Evolutionary conservation across 2,113 vertebrate species (phyloP).

Genomic region (Pica pica): DNA sequence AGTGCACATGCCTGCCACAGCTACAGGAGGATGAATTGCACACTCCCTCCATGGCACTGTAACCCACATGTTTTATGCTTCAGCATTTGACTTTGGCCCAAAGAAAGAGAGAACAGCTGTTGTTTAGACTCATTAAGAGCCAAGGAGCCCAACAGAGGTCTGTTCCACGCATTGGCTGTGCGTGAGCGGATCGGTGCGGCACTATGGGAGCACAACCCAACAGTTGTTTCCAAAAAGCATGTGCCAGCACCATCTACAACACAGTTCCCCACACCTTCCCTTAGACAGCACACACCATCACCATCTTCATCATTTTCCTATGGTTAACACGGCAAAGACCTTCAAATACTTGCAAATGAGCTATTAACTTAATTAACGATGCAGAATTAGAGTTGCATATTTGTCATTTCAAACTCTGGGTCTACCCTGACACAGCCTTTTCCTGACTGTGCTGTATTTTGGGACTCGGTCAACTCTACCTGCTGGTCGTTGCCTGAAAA

Average conservation of each 20-base stretch:
- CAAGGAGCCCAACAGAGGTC: conserved; percentile 37
- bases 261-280: not conserved
- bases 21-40: not conserved
- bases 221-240: not conserved
- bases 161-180: not conserved
- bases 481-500: conserved; percentile 38
- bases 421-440: not conserved
- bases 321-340: not conserved
- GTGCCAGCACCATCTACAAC: not conserved
- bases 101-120: conserved; percentile 39
- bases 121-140: conserved; percentile 47
- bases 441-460: not conserved
- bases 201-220: not conserved
- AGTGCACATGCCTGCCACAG: not conserved
- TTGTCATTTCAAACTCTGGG: not conserved
- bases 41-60: not conserved
- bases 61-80: conserved; percentile 41
- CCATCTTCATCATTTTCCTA: not conserved
- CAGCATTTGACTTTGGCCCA: conserved; percentile 35
- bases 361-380: not conserved
- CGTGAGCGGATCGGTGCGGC: not conserved
- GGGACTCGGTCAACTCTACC: conserved; percentile 35
- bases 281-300: not conserved
- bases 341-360: not conserved
- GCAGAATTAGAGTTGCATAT: not conserved